These are phyloP conservation scores for Panopea generosa DNA, from an alignment of 2,888 invertebrate genomes.

Conservation along the genomic window DNA sequence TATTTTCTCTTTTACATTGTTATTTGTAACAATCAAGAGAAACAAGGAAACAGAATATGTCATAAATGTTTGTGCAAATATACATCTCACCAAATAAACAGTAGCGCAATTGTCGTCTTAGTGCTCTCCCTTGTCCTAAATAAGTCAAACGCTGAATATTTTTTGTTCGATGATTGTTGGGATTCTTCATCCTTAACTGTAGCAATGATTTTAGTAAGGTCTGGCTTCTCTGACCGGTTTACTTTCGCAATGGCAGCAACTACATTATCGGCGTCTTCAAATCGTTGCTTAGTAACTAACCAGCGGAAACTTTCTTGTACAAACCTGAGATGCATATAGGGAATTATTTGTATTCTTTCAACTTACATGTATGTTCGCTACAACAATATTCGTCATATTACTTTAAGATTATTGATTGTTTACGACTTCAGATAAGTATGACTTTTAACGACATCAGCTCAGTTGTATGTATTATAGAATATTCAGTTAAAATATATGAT, in stretches of 20 bases:
- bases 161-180: slow-evolving; percentile 5
- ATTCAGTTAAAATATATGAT: too few relatives aligned
- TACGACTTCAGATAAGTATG: too few relatives aligned
- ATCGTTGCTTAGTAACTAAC: slow-evolving; percentile 38
- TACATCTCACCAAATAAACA: slow-evolving; percentile 44
- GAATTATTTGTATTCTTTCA: too few relatives aligned
- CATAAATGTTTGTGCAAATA: too few relatives aligned
- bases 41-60: too few relatives aligned
- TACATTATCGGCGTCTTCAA: slow-evolving; percentile 29
- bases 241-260: slow-evolving; percentile 26
- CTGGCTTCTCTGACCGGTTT: slow-evolving; percentile 29
- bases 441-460: too few relatives aligned
- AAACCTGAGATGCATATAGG: slow-evolving; percentile 9
- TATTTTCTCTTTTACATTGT: too few relatives aligned
- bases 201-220: slow-evolving; percentile 33
- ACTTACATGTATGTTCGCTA: too few relatives aligned
- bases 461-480: too few relatives aligned
- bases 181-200: slow-evolving; percentile 15
- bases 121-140: slow-evolving; percentile 28
- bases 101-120: slow-evolving; percentile 39
- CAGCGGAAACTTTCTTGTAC: slow-evolving; percentile 54
- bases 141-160: slow-evolving; percentile 31
- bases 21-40: too few relatives aligned
- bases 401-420: too few relatives aligned
- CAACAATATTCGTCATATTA: too few relatives aligned